Evolutionary conservation across 2,113 vertebrate genomes (phyloP), one percentile per base, ranked within the genome.

Genomic region (Ptychochromis oligacanthus): DNA sequence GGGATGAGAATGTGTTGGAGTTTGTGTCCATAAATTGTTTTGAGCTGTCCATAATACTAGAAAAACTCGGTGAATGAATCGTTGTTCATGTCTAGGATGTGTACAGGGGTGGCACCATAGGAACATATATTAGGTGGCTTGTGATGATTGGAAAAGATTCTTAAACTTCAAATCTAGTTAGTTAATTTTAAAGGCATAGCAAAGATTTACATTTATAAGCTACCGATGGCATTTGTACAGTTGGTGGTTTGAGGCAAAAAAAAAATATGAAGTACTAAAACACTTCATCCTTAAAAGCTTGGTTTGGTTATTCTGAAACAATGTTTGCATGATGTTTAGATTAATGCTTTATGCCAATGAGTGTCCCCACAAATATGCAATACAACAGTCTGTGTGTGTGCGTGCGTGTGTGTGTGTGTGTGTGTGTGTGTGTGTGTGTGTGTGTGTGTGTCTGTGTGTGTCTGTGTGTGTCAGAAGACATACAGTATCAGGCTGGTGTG

Each of bases 401-500:
- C 82, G 22, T 81, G 3, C 60, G 54, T 52, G 62, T 62, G 56
- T 31, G 43, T 22, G 18, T 70, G 58, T 78, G 61, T 75, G 77
- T 84, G 22, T 81, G 3, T 65, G 54, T 52, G 62, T 62, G 67
- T 65, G 67, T 70, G 77, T 84, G 22, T 81, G 3, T 65, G 54
- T 52, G 62, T 62, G 56, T 80, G 62, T 24, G 31, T 12, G n/a
- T 65, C 43, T 43, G 72, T 70, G 61, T 75, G 72, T 36, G 43
- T 20, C 14, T 70, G 67, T 65, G 67, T 70, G 58, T 84, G 79
- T 72, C 20, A 52, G 76, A 76, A 49, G 75, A 80, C 77, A 75
- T 83, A 84, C 24, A 65, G 70, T 34, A 60, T 81, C 77, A 70
- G 80, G 80, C 82, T 88, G 78, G 54, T 84, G 88, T 81, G 58